Percentiles rank a stretch among this genome's conserved stretches.
These are phyloP conservation scores for Microctonus brassicae DNA, from an alignment of 2,888 invertebrate species.

Conservation along the genomic window DNA sequence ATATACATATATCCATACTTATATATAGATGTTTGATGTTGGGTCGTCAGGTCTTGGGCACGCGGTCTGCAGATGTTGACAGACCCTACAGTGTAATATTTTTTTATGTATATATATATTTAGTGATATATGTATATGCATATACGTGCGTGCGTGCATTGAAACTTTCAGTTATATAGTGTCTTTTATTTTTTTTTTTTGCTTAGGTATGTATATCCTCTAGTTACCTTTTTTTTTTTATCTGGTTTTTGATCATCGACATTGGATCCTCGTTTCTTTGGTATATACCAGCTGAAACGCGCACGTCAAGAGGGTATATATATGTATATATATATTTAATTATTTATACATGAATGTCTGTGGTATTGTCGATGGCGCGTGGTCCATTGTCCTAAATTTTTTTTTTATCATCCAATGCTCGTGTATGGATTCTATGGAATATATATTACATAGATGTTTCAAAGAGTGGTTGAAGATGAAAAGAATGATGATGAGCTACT, in stretches of 20 bases:
- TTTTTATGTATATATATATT: constrained; percentile 32
- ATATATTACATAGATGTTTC: neutral
- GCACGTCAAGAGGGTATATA: constrained; percentile 24
- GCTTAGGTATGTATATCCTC: neutral
- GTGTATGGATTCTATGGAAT: neutral
- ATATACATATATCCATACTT: neutral
- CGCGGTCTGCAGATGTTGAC: constrained; percentile 46
- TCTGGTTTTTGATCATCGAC: constrained; percentile 32
- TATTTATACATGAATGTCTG: neutral
- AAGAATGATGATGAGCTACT: neutral
- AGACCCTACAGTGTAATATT: constrained; percentile 27
- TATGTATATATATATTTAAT: neutral
- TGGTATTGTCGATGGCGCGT: constrained; percentile 12
- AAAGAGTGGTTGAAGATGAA: neutral
- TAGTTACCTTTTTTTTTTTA: constrained; percentile 10
- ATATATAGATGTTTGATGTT: constrained; percentile 14
- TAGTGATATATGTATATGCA: constrained; percentile 9
- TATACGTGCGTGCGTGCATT: constrained; percentile 20
- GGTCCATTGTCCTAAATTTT: constrained; percentile 35
- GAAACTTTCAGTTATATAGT: constrained; percentile 13
- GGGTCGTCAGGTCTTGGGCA: constrained; percentile 31
- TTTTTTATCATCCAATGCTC: neutral
- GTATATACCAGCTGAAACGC: constrained; percentile 32
- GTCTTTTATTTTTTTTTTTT: constrained; percentile 24
- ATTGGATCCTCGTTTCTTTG: constrained; percentile 29